Conservation (phyloP, 2,797 vertebrate species). For the Delichon dasypus region DNA sequence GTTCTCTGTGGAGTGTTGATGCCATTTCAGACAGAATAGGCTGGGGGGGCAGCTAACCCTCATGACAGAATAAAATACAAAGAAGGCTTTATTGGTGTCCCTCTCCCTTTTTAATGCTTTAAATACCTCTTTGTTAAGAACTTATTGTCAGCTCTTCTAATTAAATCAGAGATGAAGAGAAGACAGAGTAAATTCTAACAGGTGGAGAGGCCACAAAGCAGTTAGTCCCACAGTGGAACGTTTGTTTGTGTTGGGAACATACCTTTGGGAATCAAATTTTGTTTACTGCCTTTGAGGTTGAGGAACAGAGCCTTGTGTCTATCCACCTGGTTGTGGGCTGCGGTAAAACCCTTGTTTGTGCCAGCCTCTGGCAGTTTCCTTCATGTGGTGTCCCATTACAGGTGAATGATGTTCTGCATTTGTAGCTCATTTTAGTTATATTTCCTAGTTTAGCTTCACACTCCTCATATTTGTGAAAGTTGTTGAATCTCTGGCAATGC, state of each 20-base stretch:
- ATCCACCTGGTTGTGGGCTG: too few relatives aligned
- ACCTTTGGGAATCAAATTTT: background rate
- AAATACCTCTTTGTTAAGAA: constrained; percentile 56
- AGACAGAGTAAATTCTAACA: constrained; percentile 54
- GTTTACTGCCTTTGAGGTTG: background rate
- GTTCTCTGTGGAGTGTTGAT: constrained; percentile 24
- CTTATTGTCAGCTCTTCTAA: background rate
- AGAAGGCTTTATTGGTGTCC: constrained; percentile 52
- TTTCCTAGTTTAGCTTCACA: background rate
- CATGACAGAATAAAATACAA: constrained; percentile 72
- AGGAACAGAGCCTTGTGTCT: background rate
- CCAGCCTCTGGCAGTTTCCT: background rate
- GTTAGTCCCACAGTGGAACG: background rate
- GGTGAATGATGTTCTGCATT: background rate
- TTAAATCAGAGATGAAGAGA: constrained; percentile 41
- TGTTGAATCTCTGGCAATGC: background rate
- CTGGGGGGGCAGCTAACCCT: constrained; percentile 65
- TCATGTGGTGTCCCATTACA: background rate
- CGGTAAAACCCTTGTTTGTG: background rate
- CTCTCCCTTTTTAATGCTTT: constrained; percentile 60
- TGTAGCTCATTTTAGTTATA: background rate
- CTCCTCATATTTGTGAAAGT: background rate
- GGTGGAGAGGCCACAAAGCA: constrained; percentile 25
- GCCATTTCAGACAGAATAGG: constrained; percentile 69
- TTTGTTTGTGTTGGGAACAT: background rate